Evolutionary conservation across 2,888 invertebrate species (phyloP).

Genomic region (Spatulosminthurus flaviceps): DNA sequence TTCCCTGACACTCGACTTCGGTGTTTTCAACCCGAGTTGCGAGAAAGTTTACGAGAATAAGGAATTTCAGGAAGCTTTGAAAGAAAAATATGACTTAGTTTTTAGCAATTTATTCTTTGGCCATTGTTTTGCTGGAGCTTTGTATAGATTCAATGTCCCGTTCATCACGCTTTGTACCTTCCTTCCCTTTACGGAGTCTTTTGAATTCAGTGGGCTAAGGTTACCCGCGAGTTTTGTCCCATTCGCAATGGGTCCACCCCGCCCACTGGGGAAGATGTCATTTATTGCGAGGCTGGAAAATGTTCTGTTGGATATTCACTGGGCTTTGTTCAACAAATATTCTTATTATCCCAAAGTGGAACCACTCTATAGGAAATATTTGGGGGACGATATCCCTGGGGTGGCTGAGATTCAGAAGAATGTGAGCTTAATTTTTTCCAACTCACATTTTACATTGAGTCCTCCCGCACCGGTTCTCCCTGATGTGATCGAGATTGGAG

Average conservation of each 20-base stretch:
- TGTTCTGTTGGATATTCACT: background rate
- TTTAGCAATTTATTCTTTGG: constrained; percentile 65
- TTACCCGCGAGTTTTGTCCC: constrained; percentile 26
- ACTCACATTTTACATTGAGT: constrained; percentile 75
- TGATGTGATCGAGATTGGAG: constrained; percentile 84
- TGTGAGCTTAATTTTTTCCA: constrained; percentile 60
- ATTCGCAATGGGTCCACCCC: background rate
- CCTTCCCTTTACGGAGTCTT: background rate
- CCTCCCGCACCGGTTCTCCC: constrained; percentile 81
- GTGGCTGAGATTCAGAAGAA: constrained; percentile 58
- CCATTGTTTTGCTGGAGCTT: constrained; percentile 67
- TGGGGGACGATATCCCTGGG: constrained; percentile 54
- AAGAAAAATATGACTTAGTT: constrained; percentile 63
- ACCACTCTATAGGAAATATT: constrained; percentile 64
- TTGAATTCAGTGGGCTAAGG: constrained; percentile 23
- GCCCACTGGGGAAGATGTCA: constrained; percentile 23
- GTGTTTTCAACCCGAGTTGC: constrained; percentile 35
- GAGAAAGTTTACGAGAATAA: constrained; percentile 43
- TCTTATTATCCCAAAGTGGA: constrained; percentile 11
- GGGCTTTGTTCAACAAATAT: background rate
- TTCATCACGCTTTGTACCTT: constrained; percentile 49
- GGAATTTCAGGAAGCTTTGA: constrained; percentile 43
- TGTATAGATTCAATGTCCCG: constrained; percentile 67
- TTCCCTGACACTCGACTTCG: background rate
- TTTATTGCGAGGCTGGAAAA: constrained; percentile 36